Evolutionary conservation across 2,797 vertebrate genomes (phyloP), one percentile per base, ranked within the genome.

Genomic region (Lates japonicus): DNA sequence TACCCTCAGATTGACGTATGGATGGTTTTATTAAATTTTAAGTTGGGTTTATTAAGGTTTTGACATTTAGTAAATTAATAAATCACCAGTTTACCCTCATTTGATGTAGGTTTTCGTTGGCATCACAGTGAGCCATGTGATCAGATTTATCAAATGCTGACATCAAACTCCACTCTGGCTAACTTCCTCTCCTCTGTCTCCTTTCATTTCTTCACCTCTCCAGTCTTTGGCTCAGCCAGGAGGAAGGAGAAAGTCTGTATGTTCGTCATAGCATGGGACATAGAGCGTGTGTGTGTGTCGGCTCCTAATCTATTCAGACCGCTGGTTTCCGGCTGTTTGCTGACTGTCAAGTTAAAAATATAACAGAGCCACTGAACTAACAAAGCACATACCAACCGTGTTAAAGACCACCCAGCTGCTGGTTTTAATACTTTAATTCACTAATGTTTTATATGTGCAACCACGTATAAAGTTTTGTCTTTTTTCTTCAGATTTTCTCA

Each of bases 331-430:
- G 31, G 73, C 64, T 82, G 75, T 88, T 90, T 82, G 46, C 79
- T 46, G 57, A 57, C 52, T 70, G 67, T 85, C 74, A 70, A 76
- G 76, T 88, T 88, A 85, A 82, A 88, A 86, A 89, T 85, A 87
- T 22, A 85, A 54, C 76, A 44, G 55, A 73, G 48, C 64, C 74
- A 79, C 8, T 86, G 60, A 83, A 83, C 52, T 76, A 76, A 31
- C n/a, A 33, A 60, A 76, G 42, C 19, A 22, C 14, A 25, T 13
- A 78, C 44, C 54, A 49, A 48, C 22, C 39, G 44, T 57, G 20
- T 39, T 7, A 58, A 13, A 61, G 78, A 81, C 63, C 39, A 35
- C 7, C 63, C 57, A 54, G 11, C 16, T 33, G 55, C 14, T 60
- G 35, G 13, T 37, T 35, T 0, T 12, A 39, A 3, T 17, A 5